Evolutionary conservation across 2,888 invertebrate genomes (phyloP).

Genomic region (Tachina lurida): DNA sequence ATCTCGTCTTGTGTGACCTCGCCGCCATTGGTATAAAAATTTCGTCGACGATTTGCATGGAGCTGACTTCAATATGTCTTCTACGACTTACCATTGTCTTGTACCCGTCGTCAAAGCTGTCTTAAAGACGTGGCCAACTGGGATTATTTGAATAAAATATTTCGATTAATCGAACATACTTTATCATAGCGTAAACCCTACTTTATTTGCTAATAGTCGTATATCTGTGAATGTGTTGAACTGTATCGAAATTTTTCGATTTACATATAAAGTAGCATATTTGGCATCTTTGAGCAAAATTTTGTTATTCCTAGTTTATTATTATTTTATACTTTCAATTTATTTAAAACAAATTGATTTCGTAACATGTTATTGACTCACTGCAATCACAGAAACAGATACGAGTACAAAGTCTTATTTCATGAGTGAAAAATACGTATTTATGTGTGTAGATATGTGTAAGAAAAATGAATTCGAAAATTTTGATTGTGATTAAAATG

Average conservation of each 20-base stretch:
- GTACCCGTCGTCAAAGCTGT: no score
- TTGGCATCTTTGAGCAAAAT: constrained; percentile 6
- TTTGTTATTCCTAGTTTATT: constrained; percentile 28
- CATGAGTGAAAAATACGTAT: background rate
- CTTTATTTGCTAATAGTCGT: background rate
- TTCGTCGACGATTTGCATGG: no score
- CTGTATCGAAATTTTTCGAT: constrained; percentile 16
- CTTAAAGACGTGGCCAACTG: no score
- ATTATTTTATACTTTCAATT: constrained; percentile 64
- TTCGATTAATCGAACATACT: no score
- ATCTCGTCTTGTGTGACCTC: no score
- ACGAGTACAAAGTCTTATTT: background rate
- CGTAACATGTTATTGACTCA: constrained; percentile 59
- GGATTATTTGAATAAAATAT: no score
- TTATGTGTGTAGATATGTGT: background rate
- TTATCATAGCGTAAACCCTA: no score
- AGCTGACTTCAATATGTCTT: no score
- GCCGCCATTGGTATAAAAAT: no score
- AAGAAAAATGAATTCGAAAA: constrained; percentile 45
- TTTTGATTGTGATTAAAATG: constrained; percentile 76
- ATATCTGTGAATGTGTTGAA: constrained; percentile 28
- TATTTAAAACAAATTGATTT: constrained; percentile 65
- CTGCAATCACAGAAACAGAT: constrained; percentile 20
- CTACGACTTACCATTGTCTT: no score
- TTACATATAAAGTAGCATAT: background rate